Evolutionary conservation across 2,888 invertebrate species (phyloP), one percentile per base, ranked within the genome.

Genomic region (Bellardia bayeri): DNA sequence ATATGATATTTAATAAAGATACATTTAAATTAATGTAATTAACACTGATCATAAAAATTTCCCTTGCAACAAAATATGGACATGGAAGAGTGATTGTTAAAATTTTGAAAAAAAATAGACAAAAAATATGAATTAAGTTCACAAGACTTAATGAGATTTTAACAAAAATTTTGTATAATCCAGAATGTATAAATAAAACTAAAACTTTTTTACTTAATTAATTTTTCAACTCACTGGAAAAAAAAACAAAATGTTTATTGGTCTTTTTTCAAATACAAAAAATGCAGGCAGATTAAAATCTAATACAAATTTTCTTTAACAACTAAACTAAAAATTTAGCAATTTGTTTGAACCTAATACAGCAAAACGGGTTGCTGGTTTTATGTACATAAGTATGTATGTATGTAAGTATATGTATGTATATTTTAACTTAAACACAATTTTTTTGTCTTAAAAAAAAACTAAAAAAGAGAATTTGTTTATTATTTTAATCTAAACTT

Each of bases 21-120:
- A 79, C 66, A 80, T 61, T 85, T 80, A 63, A 85, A 80, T 74
- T 74, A 68, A 33, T 33, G 61, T 54, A 79, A 80, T 80, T 74
- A 85, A 79, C 64, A 66, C 37, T 11, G 63, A 33, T 72, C 23
- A 63, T 13, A 61, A 71, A 54, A 76, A 61, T 23, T 7, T 16
- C 33, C 61, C 14, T 3, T 42, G 3, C 74, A 3, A 84, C 42
- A 72, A 64, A 74, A 68, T 49, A 40, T 80, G 54, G 85, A 45
- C 23, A 85, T 63, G 85, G 68, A 63, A 85, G 85, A 85, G 80
- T 80, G 85, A 75, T 13, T 63, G 54, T 54, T 8, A 16, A 68
- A 79, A 66, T 79, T 54, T 58, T 30, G 6, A 13, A 9, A 5
- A 56, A 16, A 72, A 11, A 42, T 54, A 37, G 23, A 11, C 14